Base-by-base conservation (phyloP, 2,888 invertebrate genomes). In the Pristionchus japonicus region DNA sequence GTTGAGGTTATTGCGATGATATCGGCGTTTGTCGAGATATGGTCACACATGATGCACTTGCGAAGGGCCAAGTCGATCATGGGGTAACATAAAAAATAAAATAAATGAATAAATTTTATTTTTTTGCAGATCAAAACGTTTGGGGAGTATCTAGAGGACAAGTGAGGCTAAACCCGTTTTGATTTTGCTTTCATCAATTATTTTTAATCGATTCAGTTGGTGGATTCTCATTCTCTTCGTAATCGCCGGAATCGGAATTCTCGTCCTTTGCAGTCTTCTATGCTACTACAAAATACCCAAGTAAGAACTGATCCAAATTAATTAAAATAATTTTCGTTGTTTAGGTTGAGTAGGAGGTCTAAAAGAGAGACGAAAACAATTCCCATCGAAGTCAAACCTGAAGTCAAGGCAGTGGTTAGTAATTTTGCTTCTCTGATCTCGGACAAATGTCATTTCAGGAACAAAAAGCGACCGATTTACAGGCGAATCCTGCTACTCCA, bases 221-320 rank as follows among this genome's bases (percentile, higher is more conserved):
- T 74, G 74, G 74, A 37, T 74, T 1, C 74, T 74, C 40, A 40
- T 74, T 40, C 1, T 74, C 15, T 13, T 74, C 23, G 17, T 31
- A 1, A 40, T 74, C 17, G 23, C 23, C 20, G 74, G 31, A 3
- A 31, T 74, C 20, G 7, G 37, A 13, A 37, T 74, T 74, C 74
- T 74, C 40, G 31, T 37, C 11, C 74, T 74, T 40, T 17, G 11
- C 23, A 20, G 9, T 27, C 23, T 40, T 40, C 17, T 74, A 3
- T 74, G 74, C 74, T 74, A 74, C n/a, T 74, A 74, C 40, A 74
- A 74, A 74, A 23, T 74, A 23, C 74, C 74, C 40, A 74, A 74
- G 74, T 74, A 11, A 27, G 40, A 61, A 4, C 11, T 17, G 9
- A 13, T 34, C 27, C 13, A 7, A 0, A 31, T 34, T 31, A 13